These are phyloP conservation scores for Alca torda DNA, from an alignment of 2,797 vertebrate species.

Conservation along the genomic window DNA sequence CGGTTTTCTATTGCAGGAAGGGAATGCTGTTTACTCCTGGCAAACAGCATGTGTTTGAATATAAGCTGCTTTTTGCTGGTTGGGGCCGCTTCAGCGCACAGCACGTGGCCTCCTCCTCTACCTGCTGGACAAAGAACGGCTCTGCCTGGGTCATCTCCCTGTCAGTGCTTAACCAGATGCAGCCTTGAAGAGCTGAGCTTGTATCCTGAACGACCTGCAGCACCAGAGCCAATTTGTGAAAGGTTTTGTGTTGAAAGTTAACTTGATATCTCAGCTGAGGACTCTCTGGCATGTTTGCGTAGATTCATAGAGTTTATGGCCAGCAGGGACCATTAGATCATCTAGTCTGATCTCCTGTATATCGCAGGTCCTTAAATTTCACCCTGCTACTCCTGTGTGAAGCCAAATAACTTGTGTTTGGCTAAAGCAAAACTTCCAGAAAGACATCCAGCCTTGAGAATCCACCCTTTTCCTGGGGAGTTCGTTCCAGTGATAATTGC, in stretches of 20 bases:
- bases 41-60: not conserved
- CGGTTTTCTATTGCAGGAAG: not conserved
- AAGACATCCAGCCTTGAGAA: conserved; percentile 38
- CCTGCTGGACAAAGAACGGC: not conserved
- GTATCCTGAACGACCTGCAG: conserved; percentile 26
- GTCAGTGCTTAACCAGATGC: conserved; percentile 37
- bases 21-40: not conserved
- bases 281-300: conserved; percentile 45
- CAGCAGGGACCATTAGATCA: conserved; percentile 69
- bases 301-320: conserved; percentile 53
- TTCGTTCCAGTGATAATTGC: conserved; percentile 17
- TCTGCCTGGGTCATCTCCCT: not conserved
- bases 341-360: conserved; percentile 63
- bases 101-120: not conserved
- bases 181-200: conserved; percentile 30
- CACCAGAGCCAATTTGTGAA: conserved; percentile 61
- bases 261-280: conserved; percentile 71
- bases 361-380: conserved; percentile 69
- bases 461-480: conserved; percentile 59
- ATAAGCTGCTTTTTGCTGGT: not conserved
- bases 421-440: conserved; percentile 53
- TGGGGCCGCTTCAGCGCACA: not conserved
- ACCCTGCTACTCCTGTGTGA: conserved; percentile 32
- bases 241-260: conserved; percentile 47
- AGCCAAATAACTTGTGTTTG: conserved; percentile 61